These are phyloP conservation scores for Timandra comae DNA, from an alignment of 2,888 invertebrate genomes.

Conservation along the genomic window DNA sequence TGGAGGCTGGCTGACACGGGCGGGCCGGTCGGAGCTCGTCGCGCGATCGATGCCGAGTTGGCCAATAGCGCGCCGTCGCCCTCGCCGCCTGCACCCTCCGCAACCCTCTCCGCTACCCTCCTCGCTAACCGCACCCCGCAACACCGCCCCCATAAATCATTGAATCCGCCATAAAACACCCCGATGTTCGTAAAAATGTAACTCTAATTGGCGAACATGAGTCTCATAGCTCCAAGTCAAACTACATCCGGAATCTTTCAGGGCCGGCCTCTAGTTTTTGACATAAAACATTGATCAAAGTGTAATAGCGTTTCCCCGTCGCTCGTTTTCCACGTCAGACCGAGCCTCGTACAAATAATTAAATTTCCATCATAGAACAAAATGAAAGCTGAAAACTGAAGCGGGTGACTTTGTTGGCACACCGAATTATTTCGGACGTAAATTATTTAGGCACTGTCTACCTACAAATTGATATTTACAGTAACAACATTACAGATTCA, in stretches of 20 bases:
- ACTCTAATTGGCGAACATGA: slow-evolving; percentile 72
- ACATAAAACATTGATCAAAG: slow-evolving; percentile 68
- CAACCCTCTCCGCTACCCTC: slow-evolving; percentile 55
- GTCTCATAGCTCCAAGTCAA: slow-evolving; percentile 60
- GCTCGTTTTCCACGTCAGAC: slow-evolving; percentile 47
- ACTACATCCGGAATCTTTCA: slow-evolving; percentile 48
- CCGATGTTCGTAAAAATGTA: slow-evolving; percentile 74
- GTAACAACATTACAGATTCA: slow-evolving; percentile 31
- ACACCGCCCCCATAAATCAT: slow-evolving; percentile 75
- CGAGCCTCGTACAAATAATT: slow-evolving; percentile 69
- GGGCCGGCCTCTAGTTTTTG: slow-evolving; percentile 44
- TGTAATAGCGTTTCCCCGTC: slow-evolving; percentile 50
- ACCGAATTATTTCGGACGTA: slow-evolving; percentile 69
- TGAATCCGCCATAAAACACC: slow-evolving; percentile 75
- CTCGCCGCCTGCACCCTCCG: slow-evolving; percentile 58
- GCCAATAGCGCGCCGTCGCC: slow-evolving; percentile 73
- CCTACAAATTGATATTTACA: slow-evolving; percentile 50
- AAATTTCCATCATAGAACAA: slow-evolving; percentile 74
- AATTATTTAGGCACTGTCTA: slow-evolving; percentile 62
- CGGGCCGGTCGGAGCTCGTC: slow-evolving; percentile 66
- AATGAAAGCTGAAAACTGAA: slow-evolving; percentile 74
- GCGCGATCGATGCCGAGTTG: slow-evolving; percentile 72
- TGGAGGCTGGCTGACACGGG: slow-evolving; percentile 73
- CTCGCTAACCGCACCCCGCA: slow-evolving; percentile 54
- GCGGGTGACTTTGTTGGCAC: slow-evolving; percentile 69